Evolutionary conservation across 2,888 invertebrate genomes (phyloP), one percentile per base, ranked within the genome.

Genomic region (Hydraecia micacea): DNA sequence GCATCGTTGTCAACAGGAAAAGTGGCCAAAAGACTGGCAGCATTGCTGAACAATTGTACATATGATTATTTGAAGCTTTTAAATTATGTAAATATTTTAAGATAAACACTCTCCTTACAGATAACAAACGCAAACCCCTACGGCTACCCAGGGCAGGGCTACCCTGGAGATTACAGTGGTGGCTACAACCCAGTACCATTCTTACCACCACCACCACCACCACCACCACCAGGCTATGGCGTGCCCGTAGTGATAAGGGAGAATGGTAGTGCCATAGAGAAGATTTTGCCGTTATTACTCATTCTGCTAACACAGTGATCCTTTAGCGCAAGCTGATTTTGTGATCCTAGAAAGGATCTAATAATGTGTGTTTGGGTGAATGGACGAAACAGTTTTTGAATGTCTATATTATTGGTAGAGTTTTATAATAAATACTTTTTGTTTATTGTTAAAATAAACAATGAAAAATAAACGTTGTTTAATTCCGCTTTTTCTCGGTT

Each of bases 151-250:
- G 52, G 70, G 1, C 72, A 21, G 1, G 68, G 60, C 2, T 74
- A 62, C 32, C 63, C 70, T n/a, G 84, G 85, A 39, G 55, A 63
- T 11, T 70, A 60, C 63, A 69, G 70, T 65, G 81, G 73, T n/a
- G 81, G 86, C 25, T 81, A 28, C 67, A 80, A 55, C 2, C 79
- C 75, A 8, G 42, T 58, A 69, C 87, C 81, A 11, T 82, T 42
- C 62, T 13, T 70, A 18, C 86, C 84, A 7, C 86, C 84, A 7
- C 89, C 84, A 7, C 89, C 67, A 15, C 67, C 62, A 21, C 89
- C 32, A 2, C 32, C 65, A 13, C 65, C 62, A 21, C 79, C 85
- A 2, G 62, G 73, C 66, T 77, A 62, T 73, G 49, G 72, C 62
- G 4, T 63, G 21, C 76, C 82, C 0, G 67, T 75, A 28, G 28